Conservation (phyloP, 2,797 vertebrate genomes). For the Trachurus trachurus region DNA sequence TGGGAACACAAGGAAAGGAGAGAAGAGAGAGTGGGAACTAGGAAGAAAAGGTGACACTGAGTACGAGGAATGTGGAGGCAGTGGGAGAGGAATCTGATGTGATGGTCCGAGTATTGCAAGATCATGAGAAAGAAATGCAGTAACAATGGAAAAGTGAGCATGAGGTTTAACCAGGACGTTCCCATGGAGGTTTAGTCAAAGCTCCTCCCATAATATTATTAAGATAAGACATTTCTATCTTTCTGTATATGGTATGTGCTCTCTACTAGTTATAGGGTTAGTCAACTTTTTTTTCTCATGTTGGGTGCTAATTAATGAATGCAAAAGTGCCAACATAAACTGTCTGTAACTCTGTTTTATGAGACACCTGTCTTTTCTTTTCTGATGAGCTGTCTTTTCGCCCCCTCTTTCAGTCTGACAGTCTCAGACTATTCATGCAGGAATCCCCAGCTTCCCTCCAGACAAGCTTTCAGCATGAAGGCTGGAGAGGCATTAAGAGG, state of each 20-base stretch:
- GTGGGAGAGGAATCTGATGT: constrained; percentile 69
- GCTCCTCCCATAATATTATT: constrained; percentile 10
- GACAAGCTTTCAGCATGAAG: constrained; percentile 77
- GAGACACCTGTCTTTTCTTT: constrained; percentile 77
- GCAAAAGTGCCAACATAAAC: constrained; percentile 15
- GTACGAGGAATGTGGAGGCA: constrained; percentile 68
- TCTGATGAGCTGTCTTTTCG: constrained; percentile 72
- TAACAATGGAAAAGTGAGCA: constrained; percentile 47
- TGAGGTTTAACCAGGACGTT: constrained; percentile 39
- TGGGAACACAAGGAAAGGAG: constrained; percentile 78
- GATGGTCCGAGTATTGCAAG: constrained; percentile 44
- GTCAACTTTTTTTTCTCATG: not conserved
- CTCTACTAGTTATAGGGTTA: not conserved
- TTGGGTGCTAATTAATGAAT: constrained; percentile 9
- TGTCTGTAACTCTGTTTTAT: constrained; percentile 43
- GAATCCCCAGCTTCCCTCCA: constrained; percentile 72
- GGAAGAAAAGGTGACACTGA: constrained; percentile 75
- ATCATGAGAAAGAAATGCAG: constrained; percentile 64
- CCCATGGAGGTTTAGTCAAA: constrained; percentile 43
- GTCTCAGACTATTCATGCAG: constrained; percentile 77
- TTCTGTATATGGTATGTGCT: not conserved
- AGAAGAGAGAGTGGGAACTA: constrained; percentile 65
- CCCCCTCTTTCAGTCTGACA: constrained; percentile 63
- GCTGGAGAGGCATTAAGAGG: constrained; percentile 73
- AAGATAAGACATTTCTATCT: not conserved